Conservation (phyloP, 64 coral and sea anemone genomes). For the Stichodactyla helianthus region DNA sequence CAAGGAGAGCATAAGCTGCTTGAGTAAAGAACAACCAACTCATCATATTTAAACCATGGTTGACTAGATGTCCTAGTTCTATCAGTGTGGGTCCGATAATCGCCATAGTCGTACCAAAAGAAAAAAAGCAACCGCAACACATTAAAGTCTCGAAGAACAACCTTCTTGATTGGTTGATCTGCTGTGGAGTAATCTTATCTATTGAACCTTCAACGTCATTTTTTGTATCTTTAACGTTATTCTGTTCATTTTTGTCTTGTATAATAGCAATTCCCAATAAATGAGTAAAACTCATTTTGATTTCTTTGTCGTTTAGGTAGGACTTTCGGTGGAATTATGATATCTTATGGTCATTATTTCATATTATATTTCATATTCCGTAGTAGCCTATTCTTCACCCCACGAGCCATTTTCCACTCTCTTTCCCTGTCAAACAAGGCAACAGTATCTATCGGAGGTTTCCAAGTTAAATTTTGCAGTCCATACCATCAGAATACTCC, state of each 20-base stretch:
- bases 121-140: constrained; percentile 89
- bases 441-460: background rate
- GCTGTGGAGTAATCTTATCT: constrained; percentile 22
- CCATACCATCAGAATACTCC: background rate
- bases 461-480: background rate
- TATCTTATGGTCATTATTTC: background rate
- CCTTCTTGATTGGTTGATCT: constrained; percentile 17
- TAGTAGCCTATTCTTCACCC: background rate
- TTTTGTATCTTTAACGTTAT: background rate
- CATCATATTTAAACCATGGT: constrained; percentile 84
- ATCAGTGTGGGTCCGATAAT: constrained; percentile 86
- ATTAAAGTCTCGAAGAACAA: constrained; percentile 51
- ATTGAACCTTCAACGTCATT: background rate
- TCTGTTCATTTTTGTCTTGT: constrained; percentile 39
- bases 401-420: background rate
- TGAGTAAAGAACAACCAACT: constrained; percentile 92
- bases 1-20: constrained; percentile 74
- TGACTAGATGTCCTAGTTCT: constrained; percentile 64
- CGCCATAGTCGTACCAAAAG: constrained; percentile 88
- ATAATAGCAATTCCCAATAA: constrained; percentile 70
- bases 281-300: constrained; percentile 79
- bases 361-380: background rate
- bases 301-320: background rate
- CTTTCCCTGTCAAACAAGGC: background rate
- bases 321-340: too few species aligned